Evolutionary conservation across 2,888 invertebrate genomes (phyloP), one percentile per base, ranked within the genome.

Genomic region (Drosophila cognata): DNA sequence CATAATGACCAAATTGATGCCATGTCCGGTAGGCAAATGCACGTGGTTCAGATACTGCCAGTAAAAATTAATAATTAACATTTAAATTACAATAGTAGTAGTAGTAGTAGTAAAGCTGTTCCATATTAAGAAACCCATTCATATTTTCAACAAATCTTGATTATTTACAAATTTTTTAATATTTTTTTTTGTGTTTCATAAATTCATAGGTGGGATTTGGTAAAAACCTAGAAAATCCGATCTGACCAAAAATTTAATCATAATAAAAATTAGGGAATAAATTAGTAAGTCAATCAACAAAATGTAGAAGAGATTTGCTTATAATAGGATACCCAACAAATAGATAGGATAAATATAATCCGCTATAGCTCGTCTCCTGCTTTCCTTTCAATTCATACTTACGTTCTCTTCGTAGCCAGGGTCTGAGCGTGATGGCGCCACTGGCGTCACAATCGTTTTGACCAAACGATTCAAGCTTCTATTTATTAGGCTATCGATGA

Each of bases 401-500:
- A 92, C 93, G 38, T 82, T 73, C 41, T 78, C 80, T 11, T 77
- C 83, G 11, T 80, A 78, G 25, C 91, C 81, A 6, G 63, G 51
- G 0, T 87, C 68, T 1, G 65, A 59, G 1, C 81, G 35, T 0
- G 46, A 21, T 3, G 92, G 91, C 18, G 86, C 82, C 0, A 75
- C 64, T 0, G 91, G 87, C 10, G 75, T 84, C 10, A 80, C 21
- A 7, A 92, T 66, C 2, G 83, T 82, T 11, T 74, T 70, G 25
- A 93, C 75, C 18, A 82, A 76, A 41, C 91, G 88, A 61, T 93
- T 93, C 7, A 91, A 66, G 59, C 77, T 90, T 35, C 88, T 81
- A 70, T 91, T 89, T 0, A 82, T 75, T 8, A 74, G 69, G 10
- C 64, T 75, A 55, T 92, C 89, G 29, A 90, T 79, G 2, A 93